phyloP scores from a whole-genome alignment of 2,797 vertebrate genomes.

The Aeoliscus strigatus region DNA sequence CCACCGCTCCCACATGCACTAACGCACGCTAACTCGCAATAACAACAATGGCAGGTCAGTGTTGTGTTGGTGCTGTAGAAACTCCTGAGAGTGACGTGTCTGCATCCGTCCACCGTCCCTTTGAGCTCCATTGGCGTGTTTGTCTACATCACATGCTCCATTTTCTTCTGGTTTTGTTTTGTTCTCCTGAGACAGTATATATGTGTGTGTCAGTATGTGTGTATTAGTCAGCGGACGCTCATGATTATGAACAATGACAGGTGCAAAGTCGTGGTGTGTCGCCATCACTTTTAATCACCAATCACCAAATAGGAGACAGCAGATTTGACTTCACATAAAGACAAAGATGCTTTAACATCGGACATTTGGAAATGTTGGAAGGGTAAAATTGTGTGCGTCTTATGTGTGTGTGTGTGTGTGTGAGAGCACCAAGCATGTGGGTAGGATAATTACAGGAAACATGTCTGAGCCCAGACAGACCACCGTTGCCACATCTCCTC shows the following conservation, averaged over 20 bases:
- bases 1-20: no score
- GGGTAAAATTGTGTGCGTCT: background rate
- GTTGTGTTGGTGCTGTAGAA: no score
- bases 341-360: constrained; percentile 27
- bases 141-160: no score
- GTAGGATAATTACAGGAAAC: constrained; percentile 75
- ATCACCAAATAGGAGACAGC: constrained; percentile 30
- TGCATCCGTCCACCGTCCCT: no score
- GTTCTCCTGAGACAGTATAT: background rate
- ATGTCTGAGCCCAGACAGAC: constrained; percentile 56
- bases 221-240: constrained; percentile 27
- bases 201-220: background rate
- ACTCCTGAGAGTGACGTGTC: no score
- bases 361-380: constrained; percentile 19
- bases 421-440: constrained; percentile 30
- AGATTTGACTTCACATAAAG: constrained; percentile 25
- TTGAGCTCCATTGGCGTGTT: no score
- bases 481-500: constrained; percentile 54
- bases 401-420: no score
- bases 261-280: constrained; percentile 29
- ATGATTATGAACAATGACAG: constrained; percentile 42
- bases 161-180: no score
- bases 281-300: constrained; percentile 39
- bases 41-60: no score
- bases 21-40: no score